Percentiles rank a stretch among this genome's conserved stretches.
Conservation (phyloP, 2,113 vertebrate species). For the Tachysurus fulvidraco region DNA sequence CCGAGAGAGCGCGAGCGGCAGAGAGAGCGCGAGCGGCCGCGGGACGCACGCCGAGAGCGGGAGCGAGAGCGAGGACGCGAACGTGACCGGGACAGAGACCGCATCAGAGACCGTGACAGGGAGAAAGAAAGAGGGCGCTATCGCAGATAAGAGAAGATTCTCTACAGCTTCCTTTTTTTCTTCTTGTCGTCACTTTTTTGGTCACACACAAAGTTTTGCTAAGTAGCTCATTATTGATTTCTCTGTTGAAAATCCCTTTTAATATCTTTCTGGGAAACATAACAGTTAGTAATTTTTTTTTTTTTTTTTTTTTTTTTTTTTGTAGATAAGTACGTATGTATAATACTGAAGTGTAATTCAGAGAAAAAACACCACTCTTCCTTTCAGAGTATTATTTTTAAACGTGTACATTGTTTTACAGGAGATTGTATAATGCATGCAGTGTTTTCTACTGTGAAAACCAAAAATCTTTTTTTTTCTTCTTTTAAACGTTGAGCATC, state of each 20-base stretch:
- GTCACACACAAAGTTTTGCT: background rate
- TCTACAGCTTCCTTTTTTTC: background rate
- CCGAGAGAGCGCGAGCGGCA: constrained; percentile 90
- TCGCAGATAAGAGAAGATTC: constrained; percentile 74
- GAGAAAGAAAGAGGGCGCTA: constrained; percentile 94
- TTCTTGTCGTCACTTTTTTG: background rate
- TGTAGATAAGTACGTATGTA: background rate
- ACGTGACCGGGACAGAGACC: constrained; percentile 82
- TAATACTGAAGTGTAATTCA: constrained; percentile 32
- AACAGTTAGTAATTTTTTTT: background rate
- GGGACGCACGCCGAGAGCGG: constrained; percentile 83
- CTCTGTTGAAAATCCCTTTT: constrained; percentile 2
- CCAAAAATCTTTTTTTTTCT: constrained; percentile 35
- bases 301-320: background rate
- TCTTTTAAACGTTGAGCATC: constrained; percentile 29
- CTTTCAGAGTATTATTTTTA: constrained; percentile 38
- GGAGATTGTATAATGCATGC: constrained; percentile 49
- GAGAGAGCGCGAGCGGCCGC: constrained; percentile 80
- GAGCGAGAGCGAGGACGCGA: constrained; percentile 80
- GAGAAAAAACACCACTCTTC: background rate
- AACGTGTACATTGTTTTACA: constrained; percentile 43
- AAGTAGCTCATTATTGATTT: background rate
- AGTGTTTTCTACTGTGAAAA: constrained; percentile 49
- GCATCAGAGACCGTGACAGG: constrained; percentile 79
- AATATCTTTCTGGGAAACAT: background rate